A percentile compares a stretch with the other conserved stretches of the same genome.
Conservation (phyloP, 1,140 invertebrate genomes). For the Aethina tumida region DNA sequence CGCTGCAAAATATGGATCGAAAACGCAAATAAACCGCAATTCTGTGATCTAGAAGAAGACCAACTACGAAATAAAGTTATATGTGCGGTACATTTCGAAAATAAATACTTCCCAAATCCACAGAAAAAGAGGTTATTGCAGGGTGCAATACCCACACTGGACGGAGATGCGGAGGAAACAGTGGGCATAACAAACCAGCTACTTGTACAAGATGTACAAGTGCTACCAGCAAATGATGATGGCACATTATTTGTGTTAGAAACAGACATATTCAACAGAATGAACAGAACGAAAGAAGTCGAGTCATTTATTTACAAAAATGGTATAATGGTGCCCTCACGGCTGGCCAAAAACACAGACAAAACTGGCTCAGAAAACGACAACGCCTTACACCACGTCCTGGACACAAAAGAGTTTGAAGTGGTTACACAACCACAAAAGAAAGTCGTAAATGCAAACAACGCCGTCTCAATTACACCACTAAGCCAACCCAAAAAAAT, state of each 20-base stretch:
- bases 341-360: conserved; percentile 5
- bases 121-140: conserved; percentile 32
- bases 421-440: conserved; percentile 10
- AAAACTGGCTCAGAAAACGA: conserved; percentile 8
- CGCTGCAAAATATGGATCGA: conserved; percentile 45
- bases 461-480: background rate
- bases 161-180: conserved; percentile 23
- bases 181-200: too few relatives aligned
- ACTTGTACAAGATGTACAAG: conserved; percentile 30
- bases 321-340: conserved; percentile 21
- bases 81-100: conserved; percentile 47
- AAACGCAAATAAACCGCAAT: conserved; percentile 41
- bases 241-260: conserved; percentile 32
- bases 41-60: conserved; percentile 42
- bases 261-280: conserved; percentile 24
- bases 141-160: conserved; percentile 31
- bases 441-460: background rate
- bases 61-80: conserved; percentile 47
- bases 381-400: conserved; percentile 9
- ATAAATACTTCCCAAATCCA: conserved; percentile 44
- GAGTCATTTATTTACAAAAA: conserved; percentile 27
- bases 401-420: conserved; percentile 6
- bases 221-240: conserved; percentile 31
- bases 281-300: conserved; percentile 19
- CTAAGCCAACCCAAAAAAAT: conserved; percentile 4